Evolutionary conservation across 2,797 vertebrate genomes (phyloP).

Genomic region (Tragopan temminckii): DNA sequence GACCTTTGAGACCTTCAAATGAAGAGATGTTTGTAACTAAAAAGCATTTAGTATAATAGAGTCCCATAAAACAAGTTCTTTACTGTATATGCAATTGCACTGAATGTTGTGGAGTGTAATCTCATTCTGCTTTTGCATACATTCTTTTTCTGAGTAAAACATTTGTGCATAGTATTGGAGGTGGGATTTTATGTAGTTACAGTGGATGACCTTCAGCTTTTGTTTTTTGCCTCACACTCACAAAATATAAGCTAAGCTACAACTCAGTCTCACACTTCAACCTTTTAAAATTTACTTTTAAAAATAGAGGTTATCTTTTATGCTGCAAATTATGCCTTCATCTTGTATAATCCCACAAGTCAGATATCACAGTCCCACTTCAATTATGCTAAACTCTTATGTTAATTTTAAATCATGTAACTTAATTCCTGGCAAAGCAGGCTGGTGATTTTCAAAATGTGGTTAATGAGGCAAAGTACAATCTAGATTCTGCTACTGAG

Average conservation of each 20-base stretch:
- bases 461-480: slow-evolving; percentile 76
- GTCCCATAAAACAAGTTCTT: background rate
- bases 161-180: slow-evolving; percentile 25
- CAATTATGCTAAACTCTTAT: slow-evolving; percentile 74
- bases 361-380: slow-evolving; percentile 73
- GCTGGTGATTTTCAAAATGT: slow-evolving; percentile 74
- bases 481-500: slow-evolving; percentile 71
- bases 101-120: background rate
- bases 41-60: slow-evolving; percentile 49
- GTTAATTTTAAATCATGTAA: slow-evolving; percentile 77
- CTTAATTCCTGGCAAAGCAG: slow-evolving; percentile 74
- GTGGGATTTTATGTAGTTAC: background rate
- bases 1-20: slow-evolving; percentile 14
- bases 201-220: background rate
- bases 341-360: slow-evolving; percentile 72
- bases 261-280: background rate
- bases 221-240: background rate
- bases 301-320: slow-evolving; percentile 63
- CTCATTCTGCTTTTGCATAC: slow-evolving; percentile 8
- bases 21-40: slow-evolving; percentile 11
- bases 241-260: slow-evolving; percentile 10
- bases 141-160: slow-evolving; percentile 6
- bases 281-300: slow-evolving; percentile 61
- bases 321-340: slow-evolving; percentile 63
- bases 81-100: background rate